Evolutionary conservation across 2,797 vertebrate genomes (phyloP).

Genomic region (Acanthiza pusilla): DNA sequence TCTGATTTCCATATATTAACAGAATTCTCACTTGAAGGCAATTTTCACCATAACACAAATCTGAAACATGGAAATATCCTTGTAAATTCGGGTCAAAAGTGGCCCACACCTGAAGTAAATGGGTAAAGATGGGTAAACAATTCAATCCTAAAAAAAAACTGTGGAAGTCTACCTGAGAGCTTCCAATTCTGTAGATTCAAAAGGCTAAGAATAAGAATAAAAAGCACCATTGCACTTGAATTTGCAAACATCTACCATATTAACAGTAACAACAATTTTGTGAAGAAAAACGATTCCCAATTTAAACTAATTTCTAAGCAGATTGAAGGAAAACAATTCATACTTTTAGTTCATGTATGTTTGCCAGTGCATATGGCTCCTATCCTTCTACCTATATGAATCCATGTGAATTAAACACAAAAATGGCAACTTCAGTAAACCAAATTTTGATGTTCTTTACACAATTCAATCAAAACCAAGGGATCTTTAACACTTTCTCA

Average conservation of each 20-base stretch:
- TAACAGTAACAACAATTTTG: neutral
- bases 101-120: neutral
- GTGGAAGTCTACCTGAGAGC: neutral
- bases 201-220: neutral
- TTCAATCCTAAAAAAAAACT: neutral
- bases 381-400: neutral
- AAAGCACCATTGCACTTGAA: neutral
- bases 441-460: neutral
- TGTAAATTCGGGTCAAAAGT: neutral
- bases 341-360: neutral
- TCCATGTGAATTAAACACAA: neutral
- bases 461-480: neutral
- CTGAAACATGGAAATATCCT: neutral
- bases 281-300: neutral
- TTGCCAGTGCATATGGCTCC: neutral
- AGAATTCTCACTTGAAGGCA: neutral
- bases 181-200: neutral
- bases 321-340: neutral
- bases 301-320: neutral
- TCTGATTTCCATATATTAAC: neutral
- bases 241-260: neutral
- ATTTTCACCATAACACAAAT: neutral
- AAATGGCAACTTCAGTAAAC: neutral
- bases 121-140: neutral
- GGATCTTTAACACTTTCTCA: neutral